Percentiles rank a stretch among this genome's conserved stretches.
phyloP scores from a whole-genome alignment of 2,113 vertebrate species.

The Neotoma lepida region DNA sequence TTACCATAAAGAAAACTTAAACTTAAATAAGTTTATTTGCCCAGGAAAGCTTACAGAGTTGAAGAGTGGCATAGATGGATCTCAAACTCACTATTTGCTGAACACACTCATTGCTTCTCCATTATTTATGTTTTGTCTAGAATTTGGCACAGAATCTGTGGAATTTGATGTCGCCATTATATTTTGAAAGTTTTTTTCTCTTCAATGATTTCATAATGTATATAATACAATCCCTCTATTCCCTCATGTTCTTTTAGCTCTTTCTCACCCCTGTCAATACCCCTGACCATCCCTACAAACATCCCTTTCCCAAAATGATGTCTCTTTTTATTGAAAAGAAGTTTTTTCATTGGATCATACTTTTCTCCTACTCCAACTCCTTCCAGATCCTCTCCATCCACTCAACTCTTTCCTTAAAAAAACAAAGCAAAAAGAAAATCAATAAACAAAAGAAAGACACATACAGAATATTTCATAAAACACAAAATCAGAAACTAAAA shows the following conservation, averaged over 20 bases:
- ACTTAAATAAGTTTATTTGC: neutral
- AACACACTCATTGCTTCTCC: neutral
- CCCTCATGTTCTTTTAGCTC: neutral
- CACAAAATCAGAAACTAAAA: neutral
- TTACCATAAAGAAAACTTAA: neutral
- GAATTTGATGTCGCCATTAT: neutral
- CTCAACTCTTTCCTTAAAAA: neutral
- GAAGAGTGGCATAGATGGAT: neutral
- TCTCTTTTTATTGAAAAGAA: neutral
- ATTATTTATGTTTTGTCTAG: neutral
- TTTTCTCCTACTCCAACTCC: fast-evolving
- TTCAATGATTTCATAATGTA: neutral
- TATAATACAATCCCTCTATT: neutral
- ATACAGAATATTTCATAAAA: neutral
- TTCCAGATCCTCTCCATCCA: neutral
- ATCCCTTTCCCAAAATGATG: neutral
- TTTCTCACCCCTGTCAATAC: neutral
- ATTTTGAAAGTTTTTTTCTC: neutral
- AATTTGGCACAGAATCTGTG: neutral
- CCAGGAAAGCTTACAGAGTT: neutral
- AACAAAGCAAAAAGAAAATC: neutral
- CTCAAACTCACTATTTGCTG: neutral
- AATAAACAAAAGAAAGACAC: neutral
- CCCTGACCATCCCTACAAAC: neutral
- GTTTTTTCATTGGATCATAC: neutral